Evolutionary conservation across 30 jellyfish, hydroid and myxozoan species (phyloP).

Genomic region (Hydractinia echinata): DNA sequence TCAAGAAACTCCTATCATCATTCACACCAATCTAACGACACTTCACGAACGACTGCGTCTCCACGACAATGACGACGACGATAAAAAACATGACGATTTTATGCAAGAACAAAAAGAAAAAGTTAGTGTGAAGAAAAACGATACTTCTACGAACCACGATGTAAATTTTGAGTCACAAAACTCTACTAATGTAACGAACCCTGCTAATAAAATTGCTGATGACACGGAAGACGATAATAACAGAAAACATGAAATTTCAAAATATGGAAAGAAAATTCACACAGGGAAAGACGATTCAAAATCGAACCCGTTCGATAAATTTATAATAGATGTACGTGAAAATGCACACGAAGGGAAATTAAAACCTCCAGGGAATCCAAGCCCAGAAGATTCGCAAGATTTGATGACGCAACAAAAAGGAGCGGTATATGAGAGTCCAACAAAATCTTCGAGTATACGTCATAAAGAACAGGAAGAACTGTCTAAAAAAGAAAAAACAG

Average conservation of each 20-base stretch:
- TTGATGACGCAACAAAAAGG: slow-evolving; percentile 8
- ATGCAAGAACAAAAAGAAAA: background rate
- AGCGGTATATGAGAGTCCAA: background rate
- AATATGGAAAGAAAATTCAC: background rate
- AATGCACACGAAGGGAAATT: background rate
- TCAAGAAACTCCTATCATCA: background rate
- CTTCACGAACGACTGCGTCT: background rate
- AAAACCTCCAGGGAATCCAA: slow-evolving; percentile 11
- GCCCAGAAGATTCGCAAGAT: slow-evolving; percentile 8
- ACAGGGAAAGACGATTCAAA: background rate
- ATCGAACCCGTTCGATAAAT: background rate
- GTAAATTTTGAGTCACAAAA: slow-evolving; percentile 6
- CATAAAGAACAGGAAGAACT: background rate
- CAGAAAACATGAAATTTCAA: slow-evolving; percentile 14
- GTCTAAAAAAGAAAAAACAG: slow-evolving; percentile 2
- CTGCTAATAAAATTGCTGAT: background rate
- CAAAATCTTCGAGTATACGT: background rate
- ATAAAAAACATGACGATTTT: background rate
- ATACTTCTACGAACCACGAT: background rate
- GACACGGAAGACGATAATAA: background rate
- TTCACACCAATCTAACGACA: background rate
- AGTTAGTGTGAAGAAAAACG: background rate
- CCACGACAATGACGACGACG: background rate
- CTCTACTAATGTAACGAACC: background rate
- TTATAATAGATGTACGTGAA: too few relatives aligned